phyloP scores from a whole-genome alignment of 2,888 invertebrate genomes.

The Monopis laevigella region DNA sequence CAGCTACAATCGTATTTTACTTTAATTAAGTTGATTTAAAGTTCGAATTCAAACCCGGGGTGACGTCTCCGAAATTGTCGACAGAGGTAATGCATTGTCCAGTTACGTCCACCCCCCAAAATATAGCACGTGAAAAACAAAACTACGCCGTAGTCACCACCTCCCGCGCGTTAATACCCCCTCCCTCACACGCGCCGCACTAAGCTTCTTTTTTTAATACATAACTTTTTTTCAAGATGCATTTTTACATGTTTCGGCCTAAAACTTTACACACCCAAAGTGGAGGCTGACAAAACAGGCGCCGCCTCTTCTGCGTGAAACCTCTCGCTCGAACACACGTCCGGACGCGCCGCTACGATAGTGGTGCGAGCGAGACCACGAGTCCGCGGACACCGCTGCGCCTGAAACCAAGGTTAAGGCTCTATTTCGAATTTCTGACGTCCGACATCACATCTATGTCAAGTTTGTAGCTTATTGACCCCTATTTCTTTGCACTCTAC shows the following conservation, averaged over 20 bases:
- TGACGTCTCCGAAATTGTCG: slow-evolving; percentile 19
- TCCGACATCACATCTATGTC: neutral
- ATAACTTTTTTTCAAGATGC: slow-evolving; percentile 69
- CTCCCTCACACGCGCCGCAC: slow-evolving; percentile 60
- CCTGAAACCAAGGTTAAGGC: slow-evolving; percentile 61
- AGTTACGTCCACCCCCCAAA: slow-evolving; percentile 60
- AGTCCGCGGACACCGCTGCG: slow-evolving; percentile 46
- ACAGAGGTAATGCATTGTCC: slow-evolving; percentile 57
- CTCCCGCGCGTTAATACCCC: slow-evolving; percentile 58
- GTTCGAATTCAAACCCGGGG: slow-evolving; percentile 5
- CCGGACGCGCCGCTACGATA: slow-evolving; percentile 42
- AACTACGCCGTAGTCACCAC: slow-evolving; percentile 52
- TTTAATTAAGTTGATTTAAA: slow-evolving; percentile 14
- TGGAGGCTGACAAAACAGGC: slow-evolving; percentile 43
- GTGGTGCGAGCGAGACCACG: slow-evolving; percentile 55
- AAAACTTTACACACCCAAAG: slow-evolving; percentile 65
- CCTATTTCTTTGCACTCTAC: neutral
- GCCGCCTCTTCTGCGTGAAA: slow-evolving; percentile 48
- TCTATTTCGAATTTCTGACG: slow-evolving; percentile 29
- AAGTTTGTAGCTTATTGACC: slow-evolving; percentile 40
- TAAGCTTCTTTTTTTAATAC: slow-evolving; percentile 68
- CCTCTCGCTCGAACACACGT: slow-evolving; percentile 48
- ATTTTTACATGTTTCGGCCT: slow-evolving; percentile 69
- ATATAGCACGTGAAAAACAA: slow-evolving; percentile 65
- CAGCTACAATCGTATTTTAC: neutral